phyloP scores from a whole-genome alignment of 1,140 invertebrate genomes.

The Orius insidiosus region DNA sequence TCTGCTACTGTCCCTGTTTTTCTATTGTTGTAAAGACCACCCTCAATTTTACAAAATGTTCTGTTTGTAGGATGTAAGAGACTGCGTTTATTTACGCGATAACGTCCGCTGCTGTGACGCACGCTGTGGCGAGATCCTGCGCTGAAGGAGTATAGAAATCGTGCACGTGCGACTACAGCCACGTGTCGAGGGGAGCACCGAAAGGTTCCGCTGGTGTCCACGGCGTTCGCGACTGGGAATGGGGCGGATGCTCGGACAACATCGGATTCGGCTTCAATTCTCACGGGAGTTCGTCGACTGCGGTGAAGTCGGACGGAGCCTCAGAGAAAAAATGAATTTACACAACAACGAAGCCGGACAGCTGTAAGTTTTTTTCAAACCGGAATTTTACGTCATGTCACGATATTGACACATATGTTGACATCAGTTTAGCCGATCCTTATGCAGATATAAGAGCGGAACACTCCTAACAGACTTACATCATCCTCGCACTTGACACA shows the following conservation, averaged over 20 bases:
- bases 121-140: slow-evolving; percentile 83
- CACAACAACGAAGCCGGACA: slow-evolving; percentile 93
- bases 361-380: slow-evolving; percentile 48
- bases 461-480: no score
- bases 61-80: slow-evolving; percentile 60
- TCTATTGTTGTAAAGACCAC: background rate
- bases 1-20: slow-evolving; percentile 1
- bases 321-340: slow-evolving; percentile 86
- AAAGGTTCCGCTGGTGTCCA: slow-evolving; percentile 22
- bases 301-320: slow-evolving; percentile 71
- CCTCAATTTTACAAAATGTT: background rate
- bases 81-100: slow-evolving; percentile 94
- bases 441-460: no score
- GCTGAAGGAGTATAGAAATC: slow-evolving; percentile 85
- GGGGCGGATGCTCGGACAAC: slow-evolving; percentile 93
- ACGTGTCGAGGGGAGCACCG: slow-evolving; percentile 24
- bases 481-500: no score
- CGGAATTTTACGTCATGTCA: no score
- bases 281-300: slow-evolving; percentile 86
- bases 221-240: slow-evolving; percentile 73
- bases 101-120: slow-evolving; percentile 85
- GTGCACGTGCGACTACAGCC: slow-evolving; percentile 84
- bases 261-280: slow-evolving; percentile 86
- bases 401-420: no score
- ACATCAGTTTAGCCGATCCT: no score